These are phyloP conservation scores for Scaptomyza polygonia DNA, from an alignment of 2,888 invertebrate species.

Conservation along the genomic window DNA sequence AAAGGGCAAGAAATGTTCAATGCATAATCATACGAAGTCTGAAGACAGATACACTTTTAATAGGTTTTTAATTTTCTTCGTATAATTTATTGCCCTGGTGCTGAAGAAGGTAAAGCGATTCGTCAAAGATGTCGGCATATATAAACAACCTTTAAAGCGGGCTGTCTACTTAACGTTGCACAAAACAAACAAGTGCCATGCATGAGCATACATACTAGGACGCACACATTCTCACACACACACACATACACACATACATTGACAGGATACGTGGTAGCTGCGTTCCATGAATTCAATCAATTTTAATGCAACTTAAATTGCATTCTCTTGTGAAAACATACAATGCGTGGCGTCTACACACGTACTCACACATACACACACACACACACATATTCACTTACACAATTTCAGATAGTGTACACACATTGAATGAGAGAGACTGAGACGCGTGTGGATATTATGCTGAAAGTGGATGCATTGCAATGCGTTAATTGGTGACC, in stretches of 20 bases:
- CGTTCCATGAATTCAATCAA: conserved; percentile 80
- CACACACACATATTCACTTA: conserved; percentile 22
- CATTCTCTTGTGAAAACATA: conserved; percentile 77
- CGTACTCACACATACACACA: conserved; percentile 22
- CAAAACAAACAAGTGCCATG: conserved; percentile 37
- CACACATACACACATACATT: conserved; percentile 13
- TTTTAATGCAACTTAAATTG: conserved; percentile 82
- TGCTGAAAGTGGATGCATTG: conserved; percentile 56
- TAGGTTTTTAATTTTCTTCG: not conserved
- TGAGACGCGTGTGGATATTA: conserved; percentile 53
- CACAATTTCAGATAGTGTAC: conserved; percentile 27
- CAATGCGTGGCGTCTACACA: conserved; percentile 59
- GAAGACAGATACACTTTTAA: not conserved
- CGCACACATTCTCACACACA: not conserved
- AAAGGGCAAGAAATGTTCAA: not conserved
- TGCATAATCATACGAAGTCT: not conserved
- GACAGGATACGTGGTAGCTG: conserved; percentile 43
- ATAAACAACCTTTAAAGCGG: conserved; percentile 49
- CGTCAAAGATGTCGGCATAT: conserved; percentile 41
- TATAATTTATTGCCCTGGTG: not conserved
- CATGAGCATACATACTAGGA: conserved; percentile 10
- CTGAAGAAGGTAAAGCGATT: conserved; percentile 10
- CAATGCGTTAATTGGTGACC: conserved; percentile 78
- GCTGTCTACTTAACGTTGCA: conserved; percentile 63
- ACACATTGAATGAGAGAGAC: conserved; percentile 8